Evolutionary conservation across 2,113 vertebrate species (phyloP), one percentile per base, ranked within the genome.

Genomic region (Caracal caracal): DNA sequence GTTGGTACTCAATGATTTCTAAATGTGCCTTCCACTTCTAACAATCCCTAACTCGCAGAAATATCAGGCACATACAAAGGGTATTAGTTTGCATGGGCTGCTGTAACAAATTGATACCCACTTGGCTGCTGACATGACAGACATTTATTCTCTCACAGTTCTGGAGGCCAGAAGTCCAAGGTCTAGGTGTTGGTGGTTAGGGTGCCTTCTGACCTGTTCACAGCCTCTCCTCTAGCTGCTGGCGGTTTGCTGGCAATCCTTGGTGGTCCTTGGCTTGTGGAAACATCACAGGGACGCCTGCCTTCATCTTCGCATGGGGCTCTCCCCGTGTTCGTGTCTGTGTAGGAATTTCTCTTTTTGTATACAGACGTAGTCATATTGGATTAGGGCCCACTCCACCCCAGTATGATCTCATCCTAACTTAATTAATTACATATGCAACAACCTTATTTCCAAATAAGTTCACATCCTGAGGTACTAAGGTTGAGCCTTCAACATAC

Each of bases 251-350:
- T 68, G 68, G 26, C n/a, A 1, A 30, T 80, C 22, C 13, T 47
- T 8, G n/a, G 43, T 28, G 22, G 20, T 61, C 65, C 12, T 59
- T 1, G 0, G 59, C 30, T 37, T 24, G 3, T 28, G 40, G 30
- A 40, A 2, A n/a, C 15, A 15, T 16, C 28, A 2, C 3, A 3
- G 8, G 7, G 0, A 8, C 15, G 10, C 51, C 43, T 79, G 28
- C 26, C 35, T 90, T 37, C 8, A 2, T 66, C 26, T 51, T 88
- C 19, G 56, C 19, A 6, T 30, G 17, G 2, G 0, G 0, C 56
- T 68, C 30, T 83, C 56, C 59, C 17, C 16, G 47, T 75, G 15
- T 15, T 10, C 24, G 1, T 70, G 43, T 47, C 75, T 70, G 7
- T 76, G 87, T 24, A 19, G 22, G 35, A 4, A 53, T 49, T 28